Base-by-base conservation (phyloP, 2,113 vertebrate genomes). In the Craseonycteris thonglongyai region DNA sequence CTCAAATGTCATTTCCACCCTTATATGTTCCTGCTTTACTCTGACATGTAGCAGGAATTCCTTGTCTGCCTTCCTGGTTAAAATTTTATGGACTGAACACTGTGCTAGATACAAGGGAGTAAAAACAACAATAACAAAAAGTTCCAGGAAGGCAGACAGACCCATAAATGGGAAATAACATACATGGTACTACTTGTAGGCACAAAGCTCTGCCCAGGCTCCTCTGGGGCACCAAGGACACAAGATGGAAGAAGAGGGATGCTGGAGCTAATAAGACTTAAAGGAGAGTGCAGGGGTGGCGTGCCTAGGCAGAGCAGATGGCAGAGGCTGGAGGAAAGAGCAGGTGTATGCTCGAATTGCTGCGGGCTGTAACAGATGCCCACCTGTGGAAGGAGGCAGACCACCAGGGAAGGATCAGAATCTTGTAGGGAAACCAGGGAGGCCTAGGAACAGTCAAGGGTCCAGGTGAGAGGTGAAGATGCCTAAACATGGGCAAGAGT, bases 261-360 rank as follows among this genome's bases (percentile, higher is more conserved):
- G n/a, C 14, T 1, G 6, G 63, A 72, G 26, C 72, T 40, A 47
- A 42, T n/a, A 56, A 61, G 45, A 69, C 30, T 49, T 65, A 72
- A 30, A 45, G 51, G 33, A 47, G 30, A 56, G 38, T 9, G 35
- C 22, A 18, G 28, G 47, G 7, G 35, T 6, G 3, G 42, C 15
- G 22, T 84, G 66, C 56, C 54, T 5, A 2, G 69, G 76, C 56
- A 81, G 56, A 72, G 35, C 7, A 11, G 54, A 35, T 13, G 69
- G 61, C 42, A 24, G 24, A 80, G 26, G 59, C 59, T 6, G 5
- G 42, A 66, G 85, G 47, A 66, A 10, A 54, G 54, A 16, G 3
- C 10, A 2, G 22, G 35, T 5, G 1, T 5, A 15, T 2, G 1
- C 8, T 63, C 13, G 21, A 35, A 79, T 5, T 0, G 26, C 30